A percentile compares a stretch with the other conserved stretches of the same genome.
Evolutionary conservation across 2,888 invertebrate genomes (phyloP).

Genomic region (Teinopalpus imperialis): DNA sequence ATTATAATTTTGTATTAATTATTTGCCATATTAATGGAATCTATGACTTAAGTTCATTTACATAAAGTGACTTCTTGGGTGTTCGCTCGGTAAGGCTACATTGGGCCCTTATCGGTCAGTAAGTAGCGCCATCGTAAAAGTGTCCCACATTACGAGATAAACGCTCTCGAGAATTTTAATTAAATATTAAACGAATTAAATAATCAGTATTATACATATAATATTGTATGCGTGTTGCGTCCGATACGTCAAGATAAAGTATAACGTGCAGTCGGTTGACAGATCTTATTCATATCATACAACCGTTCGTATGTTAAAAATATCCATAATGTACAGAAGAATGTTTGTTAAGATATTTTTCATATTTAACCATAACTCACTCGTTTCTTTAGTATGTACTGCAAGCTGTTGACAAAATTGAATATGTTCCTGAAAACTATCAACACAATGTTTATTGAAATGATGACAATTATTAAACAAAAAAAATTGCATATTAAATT

Average conservation of each 20-base stretch:
- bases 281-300: slow-evolving; percentile 50
- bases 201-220: slow-evolving; percentile 80
- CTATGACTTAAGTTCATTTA: slow-evolving; percentile 65
- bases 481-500: slow-evolving; percentile 11
- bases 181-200: slow-evolving; percentile 81
- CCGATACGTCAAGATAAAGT: slow-evolving; percentile 62
- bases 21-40: slow-evolving; percentile 62
- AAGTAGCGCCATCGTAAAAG: slow-evolving; percentile 79
- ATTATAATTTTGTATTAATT: slow-evolving; percentile 77
- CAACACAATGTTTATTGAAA: neutral
- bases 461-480: slow-evolving; percentile 20
- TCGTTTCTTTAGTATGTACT: slow-evolving; percentile 42
- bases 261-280: slow-evolving; percentile 57
- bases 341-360: slow-evolving; percentile 51
- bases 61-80: slow-evolving; percentile 73
- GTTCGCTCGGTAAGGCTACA: slow-evolving; percentile 52
- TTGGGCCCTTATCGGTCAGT: slow-evolving; percentile 71
- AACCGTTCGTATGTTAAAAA: slow-evolving; percentile 41
- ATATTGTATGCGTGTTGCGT: slow-evolving; percentile 73
- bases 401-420: slow-evolving; percentile 45
- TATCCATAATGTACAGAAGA: slow-evolving; percentile 42
- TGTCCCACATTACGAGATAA: slow-evolving; percentile 81
- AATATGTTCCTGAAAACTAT: slow-evolving; percentile 1
- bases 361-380: slow-evolving; percentile 37
- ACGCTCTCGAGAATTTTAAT: slow-evolving; percentile 79